Evolutionary conservation across 92 coral and sea anemone genomes (phyloP), one percentile per base, ranked within the genome.

Genomic region (Phymanthus crucifer): DNA sequence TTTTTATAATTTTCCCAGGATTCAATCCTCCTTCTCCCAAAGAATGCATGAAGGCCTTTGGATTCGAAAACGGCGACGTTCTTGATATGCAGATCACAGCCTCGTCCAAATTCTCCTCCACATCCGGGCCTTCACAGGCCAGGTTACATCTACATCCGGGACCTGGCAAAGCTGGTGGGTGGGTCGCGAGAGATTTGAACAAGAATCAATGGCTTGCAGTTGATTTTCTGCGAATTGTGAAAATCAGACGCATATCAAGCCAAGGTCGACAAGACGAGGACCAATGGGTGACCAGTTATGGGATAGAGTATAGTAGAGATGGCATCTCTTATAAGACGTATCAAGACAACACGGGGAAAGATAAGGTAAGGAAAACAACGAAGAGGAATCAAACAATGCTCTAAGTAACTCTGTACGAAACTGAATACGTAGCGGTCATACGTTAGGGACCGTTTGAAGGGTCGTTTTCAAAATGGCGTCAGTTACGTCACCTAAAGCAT

Each of bases 211-310:
- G 81, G 81, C 57, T 77, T 6, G 81, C 72, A 19, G 72, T 77
- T 18, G 81, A 77, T 64, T 64, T 77, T 50, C 31, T 61, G 24
- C 72, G 68, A 26, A 64, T 70, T 10, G 81, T 77, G 38, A 61
- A 77, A 37, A 65, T 77, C 4, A 77, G 36, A 35, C 81, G 81
- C 81, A 64, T 77, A 33, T 77, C 81, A n/a, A 77, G n/a, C 12
- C 81, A 77, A 77, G 81, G 81, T 3, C 81, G 81, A 14, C 70
- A 77, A 57, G 81, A 77, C 26, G 58, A 69, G 38, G 81, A 77
- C 38, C 81, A 77, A 71, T 77, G 81, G 81, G 81, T 77, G 43
- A 31, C 72, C 6, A 77, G 81, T 40, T 77, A 35, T 50, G 46
- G 68, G 47, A 69, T 77, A 45, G 68, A 77, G 27, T 64, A 58